Conservation (phyloP, 92 coral and sea anemone genomes). For the Virgularia gustaviana region DNA sequence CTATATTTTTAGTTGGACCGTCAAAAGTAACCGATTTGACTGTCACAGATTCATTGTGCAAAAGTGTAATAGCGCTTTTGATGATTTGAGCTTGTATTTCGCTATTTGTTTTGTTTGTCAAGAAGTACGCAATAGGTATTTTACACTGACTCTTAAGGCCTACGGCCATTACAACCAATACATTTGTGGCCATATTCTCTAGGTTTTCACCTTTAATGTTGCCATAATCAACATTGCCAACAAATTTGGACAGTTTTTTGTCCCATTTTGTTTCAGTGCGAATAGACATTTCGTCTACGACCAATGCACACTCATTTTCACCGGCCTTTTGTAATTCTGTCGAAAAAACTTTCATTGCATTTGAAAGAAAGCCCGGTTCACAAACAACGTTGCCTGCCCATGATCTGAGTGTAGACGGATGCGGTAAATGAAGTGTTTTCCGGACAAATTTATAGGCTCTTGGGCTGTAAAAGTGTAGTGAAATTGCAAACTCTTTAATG, state of each 20-base stretch:
- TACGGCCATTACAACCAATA: too few species aligned
- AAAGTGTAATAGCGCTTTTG: too few species aligned
- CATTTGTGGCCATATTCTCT: not conserved
- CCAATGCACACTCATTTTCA: not conserved
- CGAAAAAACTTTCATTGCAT: not conserved
- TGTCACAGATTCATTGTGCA: too few species aligned
- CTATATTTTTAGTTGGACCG: too few species aligned
- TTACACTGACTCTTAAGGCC: too few species aligned
- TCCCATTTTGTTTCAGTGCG: not conserved
- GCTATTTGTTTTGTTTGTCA: too few species aligned
- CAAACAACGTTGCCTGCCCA: not conserved
- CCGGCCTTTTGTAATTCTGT: not conserved
- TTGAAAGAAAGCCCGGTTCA: not conserved
- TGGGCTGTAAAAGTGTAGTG: slow-evolving; percentile 7
- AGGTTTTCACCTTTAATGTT: not conserved
- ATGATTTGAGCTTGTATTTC: too few species aligned
- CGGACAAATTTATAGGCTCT: not conserved
- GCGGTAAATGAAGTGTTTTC: slow-evolving; percentile 9
- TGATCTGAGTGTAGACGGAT: not conserved
- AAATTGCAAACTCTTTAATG: slow-evolving; percentile 5
- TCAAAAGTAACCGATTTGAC: too few species aligned
- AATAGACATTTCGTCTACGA: slow-evolving; percentile 1
- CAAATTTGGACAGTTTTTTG: slow-evolving; percentile 1
- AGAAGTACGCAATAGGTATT: too few species aligned
- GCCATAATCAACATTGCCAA: not conserved